Base-by-base conservation (phyloP, 1,140 invertebrate genomes). In the Odontomachus brunneus region DNA sequence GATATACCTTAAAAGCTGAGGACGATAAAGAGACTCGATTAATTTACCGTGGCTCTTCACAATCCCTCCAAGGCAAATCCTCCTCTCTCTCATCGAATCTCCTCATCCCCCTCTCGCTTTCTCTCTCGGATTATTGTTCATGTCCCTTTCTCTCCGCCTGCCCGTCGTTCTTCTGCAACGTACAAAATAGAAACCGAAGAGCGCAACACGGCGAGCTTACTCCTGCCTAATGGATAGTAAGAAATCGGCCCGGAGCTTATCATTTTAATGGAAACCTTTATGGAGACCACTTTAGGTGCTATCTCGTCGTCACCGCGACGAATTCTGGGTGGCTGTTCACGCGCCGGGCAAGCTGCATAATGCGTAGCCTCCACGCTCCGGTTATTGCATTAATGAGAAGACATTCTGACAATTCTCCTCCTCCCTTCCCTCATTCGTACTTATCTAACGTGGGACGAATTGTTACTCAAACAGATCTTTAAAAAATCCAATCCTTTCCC, bases 261-360 rank as follows among this genome's bases (percentile, higher is more conserved):
- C 90, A 76, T 33, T 82, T 85, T 91, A 91, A 91, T 91, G 89
- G 89, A 90, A 87, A 88, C 85, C 81, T 88, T 87, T 89, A 89
- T 72, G 85, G 75, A 57, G 63, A 81, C 84, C 89, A 89, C 89
- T 90, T 90, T 89, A 83, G 51, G 73, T 26, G 85, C 44, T 82
- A 89, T 89, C 69, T 88, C 48, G 22, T 73, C 53, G 55, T 49
- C 63, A 71, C 82, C 51, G 60, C 63, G 57, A 75, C 84, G 73
- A 83, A 81, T 88, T 88, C 63, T 89, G 87, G 87, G 82, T 89
- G 89, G 84, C 63, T 88, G 87, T 90, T 82, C 55, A 15, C 44
- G n/a, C 66, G 29, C 48, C 17, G 38, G 57, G 75, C 63, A 81
- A 82, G 83, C 26, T 29, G 38, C 29, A 14, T 44, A 29, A 60